phyloP scores from a whole-genome alignment of 2,888 invertebrate species.

The Drosophila nr. medialis region DNA sequence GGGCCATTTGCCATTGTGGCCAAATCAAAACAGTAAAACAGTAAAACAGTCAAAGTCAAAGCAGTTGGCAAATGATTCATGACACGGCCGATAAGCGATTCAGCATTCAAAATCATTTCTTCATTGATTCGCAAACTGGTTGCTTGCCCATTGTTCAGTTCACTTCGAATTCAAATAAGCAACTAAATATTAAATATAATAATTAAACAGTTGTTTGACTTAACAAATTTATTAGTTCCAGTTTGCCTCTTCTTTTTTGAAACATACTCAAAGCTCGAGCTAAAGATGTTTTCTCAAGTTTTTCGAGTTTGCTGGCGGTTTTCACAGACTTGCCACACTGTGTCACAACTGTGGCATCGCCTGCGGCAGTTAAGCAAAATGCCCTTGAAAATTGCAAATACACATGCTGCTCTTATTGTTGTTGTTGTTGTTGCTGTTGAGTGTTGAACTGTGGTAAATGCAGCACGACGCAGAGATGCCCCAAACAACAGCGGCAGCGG shows the following conservation, averaged over 20 bases:
- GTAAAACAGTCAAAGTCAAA: constrained; percentile 34
- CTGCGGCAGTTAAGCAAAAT: constrained; percentile 36
- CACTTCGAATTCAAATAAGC: neutral
- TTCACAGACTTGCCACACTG: constrained; percentile 29
- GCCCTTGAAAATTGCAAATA: constrained; percentile 74
- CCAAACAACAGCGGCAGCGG: constrained; percentile 35
- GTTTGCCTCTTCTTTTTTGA: too few relatives aligned
- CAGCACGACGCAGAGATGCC: constrained; percentile 22
- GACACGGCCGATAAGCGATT: constrained; percentile 59
- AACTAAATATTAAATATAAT: too few relatives aligned
- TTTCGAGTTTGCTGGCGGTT: neutral
- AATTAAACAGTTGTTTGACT: too few relatives aligned
- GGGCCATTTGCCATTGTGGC: neutral
- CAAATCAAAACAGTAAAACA: constrained; percentile 15
- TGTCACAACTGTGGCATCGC: constrained; percentile 12
- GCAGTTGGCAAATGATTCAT: constrained; percentile 69
- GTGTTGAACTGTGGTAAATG: constrained; percentile 17
- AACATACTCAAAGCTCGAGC: too few relatives aligned
- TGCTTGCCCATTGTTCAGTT: neutral
- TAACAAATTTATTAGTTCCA: too few relatives aligned
- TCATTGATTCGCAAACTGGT: constrained; percentile 26
- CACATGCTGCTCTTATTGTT: constrained; percentile 58
- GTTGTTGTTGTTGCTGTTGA: constrained; percentile 24
- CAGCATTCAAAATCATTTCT: constrained; percentile 30
- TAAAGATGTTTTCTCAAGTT: too few relatives aligned